phyloP scores from a whole-genome alignment of 2,888 invertebrate species.

The Hedya salicella region DNA sequence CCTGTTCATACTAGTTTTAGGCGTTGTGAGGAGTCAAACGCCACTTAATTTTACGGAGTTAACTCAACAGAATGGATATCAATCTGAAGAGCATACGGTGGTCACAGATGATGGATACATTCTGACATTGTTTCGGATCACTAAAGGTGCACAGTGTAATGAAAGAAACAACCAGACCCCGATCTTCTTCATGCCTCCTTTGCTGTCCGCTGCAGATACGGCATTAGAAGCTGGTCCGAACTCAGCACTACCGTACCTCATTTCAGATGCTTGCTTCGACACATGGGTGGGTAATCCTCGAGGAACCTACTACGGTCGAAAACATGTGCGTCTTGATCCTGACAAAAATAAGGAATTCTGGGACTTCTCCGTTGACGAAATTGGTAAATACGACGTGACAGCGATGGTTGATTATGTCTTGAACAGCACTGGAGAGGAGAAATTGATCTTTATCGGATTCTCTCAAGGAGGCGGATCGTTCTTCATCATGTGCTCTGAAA shows the following conservation, averaged over 20 bases:
- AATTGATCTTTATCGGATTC: constrained; percentile 83
- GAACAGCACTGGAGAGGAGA: constrained; percentile 12
- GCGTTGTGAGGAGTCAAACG: not conserved
- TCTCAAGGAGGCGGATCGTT: constrained; percentile 87
- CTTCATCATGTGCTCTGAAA: constrained; percentile 83
- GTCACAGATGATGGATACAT: constrained; percentile 36
- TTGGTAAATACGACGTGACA: constrained; percentile 88
- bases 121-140: constrained; percentile 29
- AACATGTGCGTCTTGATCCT: constrained; percentile 68
- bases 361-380: constrained; percentile 89
- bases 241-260: constrained; percentile 29
- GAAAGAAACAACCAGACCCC: constrained; percentile 21
- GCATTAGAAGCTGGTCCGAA: constrained; percentile 25
- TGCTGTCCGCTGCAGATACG: constrained; percentile 24
- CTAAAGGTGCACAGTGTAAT: constrained; percentile 28
- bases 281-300: constrained; percentile 39
- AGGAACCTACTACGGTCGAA: constrained; percentile 67
- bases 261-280: constrained; percentile 39
- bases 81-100: constrained; percentile 40
- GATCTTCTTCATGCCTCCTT: constrained; percentile 35
- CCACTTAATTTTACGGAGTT: constrained; percentile 29
- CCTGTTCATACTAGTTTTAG: not conserved
- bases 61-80: constrained; percentile 28
- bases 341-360: constrained; percentile 70
- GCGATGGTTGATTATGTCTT: constrained; percentile 57